These are phyloP conservation scores for Dreissena polymorpha DNA, from an alignment of 1,140 invertebrate species.

Conservation along the genomic window DNA sequence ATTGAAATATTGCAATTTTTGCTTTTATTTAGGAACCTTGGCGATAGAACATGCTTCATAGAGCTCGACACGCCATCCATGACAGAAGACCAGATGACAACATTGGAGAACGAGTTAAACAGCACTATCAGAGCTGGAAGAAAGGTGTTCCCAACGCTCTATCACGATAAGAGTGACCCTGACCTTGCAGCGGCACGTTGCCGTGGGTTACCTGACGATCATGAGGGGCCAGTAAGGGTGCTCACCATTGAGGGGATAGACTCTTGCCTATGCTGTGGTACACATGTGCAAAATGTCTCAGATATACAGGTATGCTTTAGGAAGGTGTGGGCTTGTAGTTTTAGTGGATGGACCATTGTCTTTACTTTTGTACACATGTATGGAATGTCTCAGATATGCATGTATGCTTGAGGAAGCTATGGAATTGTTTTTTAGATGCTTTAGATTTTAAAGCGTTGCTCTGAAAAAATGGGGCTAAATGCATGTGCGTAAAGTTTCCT, in stretches of 20 bases:
- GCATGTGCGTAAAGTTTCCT: too few relatives aligned
- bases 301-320: constrained; percentile 89
- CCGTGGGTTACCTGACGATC: constrained; percentile 88
- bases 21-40: constrained; percentile 83
- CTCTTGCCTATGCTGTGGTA: constrained; percentile 92
- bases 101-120: constrained; percentile 85
- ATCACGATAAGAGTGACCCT: constrained; percentile 83
- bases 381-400: background rate
- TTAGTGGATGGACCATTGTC: too few relatives aligned
- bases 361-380: too few relatives aligned
- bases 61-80: constrained; percentile 77
- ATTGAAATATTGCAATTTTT: too few relatives aligned
- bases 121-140: constrained; percentile 84
- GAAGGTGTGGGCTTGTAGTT: too few relatives aligned
- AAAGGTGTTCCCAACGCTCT: constrained; percentile 84
- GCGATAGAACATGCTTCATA: constrained; percentile 82
- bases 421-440: too few relatives aligned
- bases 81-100: constrained; percentile 72
- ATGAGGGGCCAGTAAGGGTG: constrained; percentile 86
- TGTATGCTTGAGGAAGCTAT: too few relatives aligned
- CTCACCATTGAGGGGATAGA: constrained; percentile 85
- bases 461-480: too few relatives aligned
- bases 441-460: too few relatives aligned
- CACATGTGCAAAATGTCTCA: constrained; percentile 88
- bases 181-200: constrained; percentile 83